Evolutionary conservation across 2,113 vertebrate species (phyloP), one percentile per base, ranked within the genome.

Genomic region (Equus przewalskii): DNA sequence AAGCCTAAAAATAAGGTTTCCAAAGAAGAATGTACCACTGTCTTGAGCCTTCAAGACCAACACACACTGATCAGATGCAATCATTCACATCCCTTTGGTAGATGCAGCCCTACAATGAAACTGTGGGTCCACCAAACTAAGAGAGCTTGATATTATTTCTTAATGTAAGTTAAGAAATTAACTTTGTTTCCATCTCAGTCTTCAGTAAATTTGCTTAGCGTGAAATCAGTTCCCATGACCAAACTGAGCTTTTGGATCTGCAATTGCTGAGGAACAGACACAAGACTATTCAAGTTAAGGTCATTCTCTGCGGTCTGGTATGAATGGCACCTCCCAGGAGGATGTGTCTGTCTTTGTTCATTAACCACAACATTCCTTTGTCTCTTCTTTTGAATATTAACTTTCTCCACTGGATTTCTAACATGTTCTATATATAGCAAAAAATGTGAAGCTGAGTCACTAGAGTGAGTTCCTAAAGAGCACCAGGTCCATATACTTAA

Each of bases 401-500:
- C 75, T 76, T 92, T 87, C 93, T 91, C 67, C 24, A 67, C 49
- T 78, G 41, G 64, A 93, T 46, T 95, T 78, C 81, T 95, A 96
- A 85, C 67, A 82, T 41, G 72, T 49, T 80, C 70, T 96, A 78
- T 72, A 84, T 75, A 96, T 56, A 91, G 91, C 65, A 91, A 78
- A 89, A 88, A 60, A 91, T 56, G 78, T 49, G 85, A 81, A 41
- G 69, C 76, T 76, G 54, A 92, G 78, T 89, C 89, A 96, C 64
- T 54, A 33, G 2, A 33, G 7, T 76, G 88, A 94, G 64, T 95
- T 97, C 94, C 80, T 97, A 13, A 92, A 92, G 64, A 89, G 75
- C 24, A 80, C 49, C 36, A 90, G 64, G 49, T 89, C 54, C 54
- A 90, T 19, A 92, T 72, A 65, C 36, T 83, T 46, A 81, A 73